Percentiles rank a stretch among this genome's conserved stretches.
These are phyloP conservation scores for Eristalis pertinax DNA, from an alignment of 2,888 invertebrate genomes.

Conservation along the genomic window DNA sequence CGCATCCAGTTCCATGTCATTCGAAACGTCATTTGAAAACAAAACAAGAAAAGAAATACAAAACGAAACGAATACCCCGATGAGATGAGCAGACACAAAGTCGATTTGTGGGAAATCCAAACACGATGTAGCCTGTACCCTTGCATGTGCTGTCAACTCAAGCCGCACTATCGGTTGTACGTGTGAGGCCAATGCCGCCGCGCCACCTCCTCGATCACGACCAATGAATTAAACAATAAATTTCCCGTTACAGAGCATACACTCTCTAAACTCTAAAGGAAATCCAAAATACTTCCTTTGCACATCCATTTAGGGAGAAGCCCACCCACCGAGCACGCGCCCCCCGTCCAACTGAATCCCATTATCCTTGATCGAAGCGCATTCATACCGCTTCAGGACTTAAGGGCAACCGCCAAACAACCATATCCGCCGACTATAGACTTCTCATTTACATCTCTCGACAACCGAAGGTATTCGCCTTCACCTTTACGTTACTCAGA, in stretches of 20 bases:
- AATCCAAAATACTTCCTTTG: not conserved
- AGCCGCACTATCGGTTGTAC: not conserved
- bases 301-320: too few relatives aligned
- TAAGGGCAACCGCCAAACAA: not conserved
- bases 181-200: too few relatives aligned
- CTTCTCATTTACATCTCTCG: not conserved
- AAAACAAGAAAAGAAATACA: not conserved
- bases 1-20: not conserved
- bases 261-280: not conserved
- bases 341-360: not conserved
- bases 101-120: conserved; percentile 1
- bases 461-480: not conserved
- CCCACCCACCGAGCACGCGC: too few relatives aligned
- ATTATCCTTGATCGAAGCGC: conserved; percentile 1
- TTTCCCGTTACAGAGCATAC: not conserved
- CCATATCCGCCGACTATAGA: not conserved
- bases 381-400: not conserved
- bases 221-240: conserved; percentile 1
- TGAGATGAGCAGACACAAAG: not conserved
- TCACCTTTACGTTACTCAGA: not conserved
- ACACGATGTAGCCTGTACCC: not conserved
- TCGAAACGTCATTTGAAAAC: not conserved
- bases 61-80: not conserved
- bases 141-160: not conserved
- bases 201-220: not conserved